A percentile compares a stretch with the other conserved stretches of the same genome.
These are phyloP conservation scores for Ophion costatus DNA, from an alignment of 2,888 invertebrate species.

Conservation along the genomic window DNA sequence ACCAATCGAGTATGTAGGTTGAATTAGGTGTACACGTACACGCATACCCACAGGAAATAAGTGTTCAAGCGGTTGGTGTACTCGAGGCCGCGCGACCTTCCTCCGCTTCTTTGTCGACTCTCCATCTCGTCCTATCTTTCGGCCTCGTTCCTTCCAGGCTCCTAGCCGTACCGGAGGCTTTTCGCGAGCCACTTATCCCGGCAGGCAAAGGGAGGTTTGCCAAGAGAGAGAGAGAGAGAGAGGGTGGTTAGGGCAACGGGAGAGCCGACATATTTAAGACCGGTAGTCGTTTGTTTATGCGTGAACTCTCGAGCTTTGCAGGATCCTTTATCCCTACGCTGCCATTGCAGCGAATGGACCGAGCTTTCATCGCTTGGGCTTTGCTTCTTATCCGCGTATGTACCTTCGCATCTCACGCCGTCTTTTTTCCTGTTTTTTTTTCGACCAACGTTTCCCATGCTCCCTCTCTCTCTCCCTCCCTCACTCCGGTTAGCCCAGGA, in stretches of 20 bases:
- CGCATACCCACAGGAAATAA: constrained; percentile 37
- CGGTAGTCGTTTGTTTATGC: constrained; percentile 78
- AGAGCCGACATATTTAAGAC: constrained; percentile 76
- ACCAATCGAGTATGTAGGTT: constrained; percentile 58
- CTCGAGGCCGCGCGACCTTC: constrained; percentile 46
- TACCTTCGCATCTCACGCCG: constrained; percentile 17
- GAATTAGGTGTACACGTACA: constrained; percentile 52
- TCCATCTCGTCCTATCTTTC: constrained; percentile 63
- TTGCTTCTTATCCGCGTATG: constrained; percentile 36
- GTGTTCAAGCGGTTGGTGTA: constrained; percentile 47
- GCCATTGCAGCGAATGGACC: constrained; percentile 25
- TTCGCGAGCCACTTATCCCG: constrained; percentile 69
- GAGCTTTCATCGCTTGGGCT: constrained; percentile 40
- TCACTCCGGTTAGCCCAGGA: background rate
- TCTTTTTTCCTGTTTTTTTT: constrained; percentile 32
- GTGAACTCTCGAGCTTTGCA: constrained; percentile 69
- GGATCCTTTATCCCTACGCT: constrained; percentile 1
- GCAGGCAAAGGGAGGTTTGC: background rate
- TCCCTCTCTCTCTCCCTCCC: background rate
- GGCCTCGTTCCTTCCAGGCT: constrained; percentile 25
- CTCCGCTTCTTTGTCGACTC: constrained; percentile 51
- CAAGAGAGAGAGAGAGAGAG: background rate
- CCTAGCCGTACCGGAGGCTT: constrained; percentile 51
- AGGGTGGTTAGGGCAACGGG: constrained; percentile 1
- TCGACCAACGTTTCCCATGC: background rate